These are phyloP conservation scores for Spialia ferax DNA, from an alignment of 2,888 invertebrate species.

Conservation along the genomic window DNA sequence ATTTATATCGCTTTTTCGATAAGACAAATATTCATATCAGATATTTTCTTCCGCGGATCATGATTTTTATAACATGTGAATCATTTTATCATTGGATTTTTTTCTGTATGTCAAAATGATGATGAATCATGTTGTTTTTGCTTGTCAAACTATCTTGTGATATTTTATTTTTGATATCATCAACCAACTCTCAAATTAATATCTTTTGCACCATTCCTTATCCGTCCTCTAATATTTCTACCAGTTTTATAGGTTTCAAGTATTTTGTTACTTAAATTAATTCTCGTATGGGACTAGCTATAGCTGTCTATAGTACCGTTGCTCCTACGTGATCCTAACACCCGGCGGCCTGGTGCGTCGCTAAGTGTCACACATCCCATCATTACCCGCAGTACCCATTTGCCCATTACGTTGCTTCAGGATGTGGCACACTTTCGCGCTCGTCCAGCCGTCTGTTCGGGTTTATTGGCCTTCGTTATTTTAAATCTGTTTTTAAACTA, in stretches of 20 bases:
- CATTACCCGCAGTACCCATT: slow-evolving; percentile 61
- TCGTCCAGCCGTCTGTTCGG: slow-evolving; percentile 18
- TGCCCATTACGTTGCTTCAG: slow-evolving; percentile 69
- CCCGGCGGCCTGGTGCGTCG: slow-evolving; percentile 55
- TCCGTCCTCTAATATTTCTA: too few relatives aligned
- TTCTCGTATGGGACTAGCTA: slow-evolving; percentile 21
- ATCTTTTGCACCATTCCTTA: too few relatives aligned
- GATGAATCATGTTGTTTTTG: neutral
- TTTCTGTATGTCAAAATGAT: neutral
- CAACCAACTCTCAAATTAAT: too few relatives aligned
- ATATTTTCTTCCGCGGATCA: too few relatives aligned
- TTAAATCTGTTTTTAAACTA: neutral
- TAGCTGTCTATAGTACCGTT: slow-evolving; percentile 68
- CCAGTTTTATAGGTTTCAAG: neutral
- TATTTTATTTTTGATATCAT: too few relatives aligned
- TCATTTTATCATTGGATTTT: neutral
- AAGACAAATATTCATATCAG: neutral
- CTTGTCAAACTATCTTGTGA: neutral
- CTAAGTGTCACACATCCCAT: slow-evolving; percentile 50
- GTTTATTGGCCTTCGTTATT: slow-evolving; percentile 23
- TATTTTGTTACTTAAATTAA: neutral
- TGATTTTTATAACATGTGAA: neutral
- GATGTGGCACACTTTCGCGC: slow-evolving; percentile 65
- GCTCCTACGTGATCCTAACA: slow-evolving; percentile 75
- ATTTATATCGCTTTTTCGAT: neutral